These are phyloP conservation scores for Pluvianellus socialis DNA, from an alignment of 2,113 vertebrate species.

Conservation along the genomic window DNA sequence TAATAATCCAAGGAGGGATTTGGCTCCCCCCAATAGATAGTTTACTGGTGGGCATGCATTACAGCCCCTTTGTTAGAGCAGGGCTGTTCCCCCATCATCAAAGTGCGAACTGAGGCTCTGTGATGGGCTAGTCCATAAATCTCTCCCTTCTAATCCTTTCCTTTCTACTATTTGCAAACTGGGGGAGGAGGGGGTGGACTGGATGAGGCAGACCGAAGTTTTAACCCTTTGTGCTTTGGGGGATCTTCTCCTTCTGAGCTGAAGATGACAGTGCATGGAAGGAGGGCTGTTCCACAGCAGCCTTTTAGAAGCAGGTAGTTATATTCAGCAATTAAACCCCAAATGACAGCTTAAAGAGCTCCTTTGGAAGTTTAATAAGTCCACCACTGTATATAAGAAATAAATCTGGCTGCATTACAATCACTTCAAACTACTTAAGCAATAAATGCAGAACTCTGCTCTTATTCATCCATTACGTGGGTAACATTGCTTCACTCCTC, in stretches of 20 bases:
- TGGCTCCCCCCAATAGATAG: conserved; percentile 7
- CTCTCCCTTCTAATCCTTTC: conserved; percentile 35
- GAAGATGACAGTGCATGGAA: background rate
- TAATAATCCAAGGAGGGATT: conserved; percentile 52
- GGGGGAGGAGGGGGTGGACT: background rate
- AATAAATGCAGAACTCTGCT: background rate
- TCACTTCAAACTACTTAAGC: background rate
- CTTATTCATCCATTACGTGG: background rate
- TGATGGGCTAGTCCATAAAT: conserved; percentile 56
- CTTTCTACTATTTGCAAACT: background rate
- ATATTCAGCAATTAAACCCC: background rate
- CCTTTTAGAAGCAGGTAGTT: background rate
- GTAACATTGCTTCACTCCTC: background rate
- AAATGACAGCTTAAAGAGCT: background rate
- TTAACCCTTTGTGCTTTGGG: conserved; percentile 13
- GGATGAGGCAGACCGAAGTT: background rate
- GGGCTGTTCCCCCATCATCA: conserved; percentile 17
- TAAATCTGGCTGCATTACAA: conserved; percentile 15
- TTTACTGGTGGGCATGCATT: conserved; percentile 6
- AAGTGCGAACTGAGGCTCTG: background rate
- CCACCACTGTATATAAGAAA: background rate
- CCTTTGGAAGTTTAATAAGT: background rate
- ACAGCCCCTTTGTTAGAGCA: background rate
- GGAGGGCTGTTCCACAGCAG: background rate
- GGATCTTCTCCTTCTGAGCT: background rate